phyloP scores from a whole-genome alignment of 2,888 invertebrate genomes.

The Agriotes lineatus region DNA sequence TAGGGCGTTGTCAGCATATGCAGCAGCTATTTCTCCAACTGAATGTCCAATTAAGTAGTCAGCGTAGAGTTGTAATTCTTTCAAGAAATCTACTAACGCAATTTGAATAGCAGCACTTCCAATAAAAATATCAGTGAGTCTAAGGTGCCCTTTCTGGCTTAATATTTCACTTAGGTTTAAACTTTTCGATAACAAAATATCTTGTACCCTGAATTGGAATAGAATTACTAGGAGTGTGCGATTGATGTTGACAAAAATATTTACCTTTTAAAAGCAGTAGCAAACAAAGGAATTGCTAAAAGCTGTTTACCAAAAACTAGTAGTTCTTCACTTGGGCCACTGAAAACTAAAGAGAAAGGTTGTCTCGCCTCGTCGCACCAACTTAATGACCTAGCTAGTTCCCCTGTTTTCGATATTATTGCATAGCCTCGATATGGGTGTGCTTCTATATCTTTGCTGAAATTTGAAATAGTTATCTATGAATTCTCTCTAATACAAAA shows the following conservation, averaged over 20 bases:
- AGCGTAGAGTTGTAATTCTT: conserved; percentile 63
- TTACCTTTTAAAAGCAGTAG: conserved; percentile 77
- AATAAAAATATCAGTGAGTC: too few species aligned
- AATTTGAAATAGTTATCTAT: background rate
- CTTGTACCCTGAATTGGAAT: conserved; percentile 30
- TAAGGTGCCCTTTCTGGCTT: background rate
- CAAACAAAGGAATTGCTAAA: conserved; percentile 81
- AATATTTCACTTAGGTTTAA: conserved; percentile 26
- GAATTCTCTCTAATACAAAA: too few species aligned
- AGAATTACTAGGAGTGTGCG: too few species aligned
- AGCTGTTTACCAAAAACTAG: conserved; percentile 61
- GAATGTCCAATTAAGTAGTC: conserved; percentile 74
- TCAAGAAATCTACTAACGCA: conserved; percentile 66
- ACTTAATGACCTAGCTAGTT: conserved; percentile 8
- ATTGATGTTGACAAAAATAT: background rate
- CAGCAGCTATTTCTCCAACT: conserved; percentile 91
- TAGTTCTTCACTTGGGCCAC: conserved; percentile 2
- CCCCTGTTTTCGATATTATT: conserved; percentile 33
- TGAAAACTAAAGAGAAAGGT: conserved; percentile 20
- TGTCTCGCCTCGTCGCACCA: conserved; percentile 8
- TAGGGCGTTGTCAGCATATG: conserved; percentile 90
- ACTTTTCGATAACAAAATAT: conserved; percentile 21
- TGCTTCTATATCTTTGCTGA: conserved; percentile 11
- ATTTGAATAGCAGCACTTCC: conserved; percentile 71
- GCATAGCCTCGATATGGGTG: conserved; percentile 31